Conservation (phyloP, 2,113 vertebrate species). For the Chunga burmeisteri region DNA sequence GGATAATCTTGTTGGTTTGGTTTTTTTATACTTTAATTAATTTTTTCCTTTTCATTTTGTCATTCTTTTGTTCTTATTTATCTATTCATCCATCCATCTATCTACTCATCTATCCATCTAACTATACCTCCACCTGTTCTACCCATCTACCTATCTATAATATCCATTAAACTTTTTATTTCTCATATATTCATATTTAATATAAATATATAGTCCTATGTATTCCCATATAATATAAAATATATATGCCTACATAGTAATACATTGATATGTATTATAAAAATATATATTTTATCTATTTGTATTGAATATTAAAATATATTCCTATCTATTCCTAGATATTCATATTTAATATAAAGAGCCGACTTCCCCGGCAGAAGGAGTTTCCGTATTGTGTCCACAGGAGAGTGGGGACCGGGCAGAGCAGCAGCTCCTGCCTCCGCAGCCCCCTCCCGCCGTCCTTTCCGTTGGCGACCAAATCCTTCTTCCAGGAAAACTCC, state of each 20-base stretch:
- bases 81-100: background rate
- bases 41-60: background rate
- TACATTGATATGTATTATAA: too few species aligned
- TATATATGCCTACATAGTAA: too few species aligned
- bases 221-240: background rate
- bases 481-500: background rate
- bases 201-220: background rate
- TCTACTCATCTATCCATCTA: too few species aligned
- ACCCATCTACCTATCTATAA: too few species aligned
- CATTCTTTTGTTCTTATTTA: background rate
- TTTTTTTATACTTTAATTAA: background rate
- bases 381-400: rapidly evolving
- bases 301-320: too few species aligned
- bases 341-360: background rate
- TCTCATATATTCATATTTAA: background rate
- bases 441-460: rapidly evolving
- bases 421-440: background rate
- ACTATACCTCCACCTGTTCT: background rate
- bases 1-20: too few species aligned
- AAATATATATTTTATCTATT: too few species aligned
- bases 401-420: background rate
- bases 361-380: rapidly evolving
- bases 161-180: background rate
- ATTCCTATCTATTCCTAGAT: background rate
- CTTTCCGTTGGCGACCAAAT: background rate